Base-by-base conservation (phyloP, 1,140 invertebrate species). In the Apis dorsata region DNA sequence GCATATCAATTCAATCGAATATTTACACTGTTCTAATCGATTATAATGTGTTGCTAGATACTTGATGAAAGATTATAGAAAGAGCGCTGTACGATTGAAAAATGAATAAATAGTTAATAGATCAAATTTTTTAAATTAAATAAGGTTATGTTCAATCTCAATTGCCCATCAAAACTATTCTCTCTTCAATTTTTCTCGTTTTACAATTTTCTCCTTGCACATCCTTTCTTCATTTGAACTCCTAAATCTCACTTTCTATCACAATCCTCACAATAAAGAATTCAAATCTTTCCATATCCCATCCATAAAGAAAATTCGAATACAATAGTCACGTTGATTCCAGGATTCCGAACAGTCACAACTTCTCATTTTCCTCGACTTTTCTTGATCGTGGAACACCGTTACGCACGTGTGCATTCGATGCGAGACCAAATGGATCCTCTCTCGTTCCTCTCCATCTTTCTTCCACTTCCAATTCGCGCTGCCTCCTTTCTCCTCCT, bases 341-440 rank as follows among this genome's bases (percentile, higher is more conserved):
- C 11, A 2, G 19, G 34, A 13, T 19, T 28, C 21, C 15, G 21
- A 51, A 55, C 19, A 51, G 21, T 71, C 79, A 34, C 28, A 53
- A 24, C 44, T 71, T 66, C 53, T 79, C 74, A 57, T 28, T 75
- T 79, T 63, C 60, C 15, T 19, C 4, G 44, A 73, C 17, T 76
- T 73, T 24, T 59, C 11, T 1, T 17, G 34, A 28, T 59, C 63
- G 28, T 69, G 21, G 51, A 55, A 81, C 17, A 34, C 55, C 19
- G 28, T 76, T 63, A 75, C 49, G 79, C 72, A 65, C 68, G 60
- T 75, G 65, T 73, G 65, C 82, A 71, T 84, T 80, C 85, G 89
- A 44, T 66, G 79, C 69, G n/a, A 68, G 44, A 51, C 62, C 68
- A 44, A 44, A 44, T 44, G 59, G 66, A 79, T 81, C 70, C 77